phyloP scores from a whole-genome alignment of 2,113 vertebrate genomes.

The Alethe diademata region DNA sequence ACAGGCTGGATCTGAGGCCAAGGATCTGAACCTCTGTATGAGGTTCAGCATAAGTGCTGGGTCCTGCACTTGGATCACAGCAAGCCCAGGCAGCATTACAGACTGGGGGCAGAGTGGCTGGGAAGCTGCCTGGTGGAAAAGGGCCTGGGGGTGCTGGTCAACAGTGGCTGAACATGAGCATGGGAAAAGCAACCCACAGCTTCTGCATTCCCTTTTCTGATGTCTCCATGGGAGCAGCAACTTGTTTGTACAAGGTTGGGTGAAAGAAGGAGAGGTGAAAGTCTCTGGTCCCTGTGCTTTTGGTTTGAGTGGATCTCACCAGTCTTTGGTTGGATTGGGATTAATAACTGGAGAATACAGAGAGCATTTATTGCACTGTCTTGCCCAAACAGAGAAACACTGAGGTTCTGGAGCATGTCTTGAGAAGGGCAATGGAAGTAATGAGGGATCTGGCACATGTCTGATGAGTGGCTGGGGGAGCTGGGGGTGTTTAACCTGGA shows the following conservation, averaged over 20 bases:
- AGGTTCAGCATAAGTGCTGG: neutral
- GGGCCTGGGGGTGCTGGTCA: neutral
- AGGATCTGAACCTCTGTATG: neutral
- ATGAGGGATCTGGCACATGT: neutral
- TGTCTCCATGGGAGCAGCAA: neutral
- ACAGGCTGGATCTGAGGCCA: neutral
- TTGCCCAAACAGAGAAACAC: neutral
- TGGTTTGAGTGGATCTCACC: neutral
- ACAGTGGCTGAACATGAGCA: neutral
- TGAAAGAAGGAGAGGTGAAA: neutral
- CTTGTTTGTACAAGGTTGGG: neutral
- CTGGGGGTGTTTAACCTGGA: neutral
- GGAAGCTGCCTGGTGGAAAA: accelerated
- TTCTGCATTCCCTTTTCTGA: neutral
- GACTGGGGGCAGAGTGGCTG: neutral
- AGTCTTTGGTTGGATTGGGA: neutral
- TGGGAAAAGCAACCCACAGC: neutral
- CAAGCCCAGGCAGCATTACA: neutral
- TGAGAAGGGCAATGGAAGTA: neutral
- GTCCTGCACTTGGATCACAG: neutral
- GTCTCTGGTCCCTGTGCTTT: neutral
- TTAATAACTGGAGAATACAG: neutral
- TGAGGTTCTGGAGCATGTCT: neutral
- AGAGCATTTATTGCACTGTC: neutral
- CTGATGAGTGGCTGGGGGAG: neutral